Conservation (phyloP, 2,888 invertebrate species). For the Xestia rhomboidea region DNA sequence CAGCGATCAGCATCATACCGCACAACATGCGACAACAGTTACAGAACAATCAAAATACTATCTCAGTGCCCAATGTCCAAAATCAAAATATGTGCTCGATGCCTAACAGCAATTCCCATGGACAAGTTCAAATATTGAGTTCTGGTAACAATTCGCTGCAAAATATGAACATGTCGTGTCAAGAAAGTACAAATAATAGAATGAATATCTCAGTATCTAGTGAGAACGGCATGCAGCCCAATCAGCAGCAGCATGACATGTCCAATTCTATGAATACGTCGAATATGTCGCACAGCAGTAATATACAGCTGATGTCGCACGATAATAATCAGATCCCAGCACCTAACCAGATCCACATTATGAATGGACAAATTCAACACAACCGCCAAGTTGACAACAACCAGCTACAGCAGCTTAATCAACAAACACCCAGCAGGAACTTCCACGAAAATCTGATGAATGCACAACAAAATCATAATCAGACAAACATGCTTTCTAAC, state of each 20-base stretch:
- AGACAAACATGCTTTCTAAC: slow-evolving; percentile 80
- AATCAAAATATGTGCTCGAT: slow-evolving; percentile 87
- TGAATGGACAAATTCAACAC: slow-evolving; percentile 89
- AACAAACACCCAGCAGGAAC: slow-evolving; percentile 77
- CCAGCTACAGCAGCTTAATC: slow-evolving; percentile 84
- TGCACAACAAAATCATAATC: slow-evolving; percentile 82
- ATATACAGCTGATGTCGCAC: slow-evolving; percentile 85
- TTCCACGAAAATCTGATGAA: slow-evolving; percentile 85
- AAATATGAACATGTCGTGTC: slow-evolving; percentile 86
- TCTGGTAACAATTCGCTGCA: slow-evolving; percentile 85
- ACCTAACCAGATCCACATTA: slow-evolving; percentile 87
- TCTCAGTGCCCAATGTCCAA: slow-evolving; percentile 81
- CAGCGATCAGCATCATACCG: slow-evolving; percentile 86
- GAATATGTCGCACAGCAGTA: slow-evolving; percentile 81
- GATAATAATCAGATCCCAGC: slow-evolving; percentile 80
- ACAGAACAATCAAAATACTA: slow-evolving; percentile 84
- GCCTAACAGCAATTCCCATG: slow-evolving; percentile 80
- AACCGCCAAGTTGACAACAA: slow-evolving; percentile 82
- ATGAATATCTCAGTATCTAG: slow-evolving; percentile 79
- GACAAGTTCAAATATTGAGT: slow-evolving; percentile 85
- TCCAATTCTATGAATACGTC: slow-evolving; percentile 76
- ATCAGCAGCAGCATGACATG: slow-evolving; percentile 84
- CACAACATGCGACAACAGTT: slow-evolving; percentile 85
- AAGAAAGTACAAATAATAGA: slow-evolving; percentile 83
- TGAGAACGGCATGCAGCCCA: slow-evolving; percentile 80